A percentile compares a stretch with the other conserved stretches of the same genome.
phyloP scores from a whole-genome alignment of 2,797 vertebrate genomes.

The Helarctos malayanus region DNA sequence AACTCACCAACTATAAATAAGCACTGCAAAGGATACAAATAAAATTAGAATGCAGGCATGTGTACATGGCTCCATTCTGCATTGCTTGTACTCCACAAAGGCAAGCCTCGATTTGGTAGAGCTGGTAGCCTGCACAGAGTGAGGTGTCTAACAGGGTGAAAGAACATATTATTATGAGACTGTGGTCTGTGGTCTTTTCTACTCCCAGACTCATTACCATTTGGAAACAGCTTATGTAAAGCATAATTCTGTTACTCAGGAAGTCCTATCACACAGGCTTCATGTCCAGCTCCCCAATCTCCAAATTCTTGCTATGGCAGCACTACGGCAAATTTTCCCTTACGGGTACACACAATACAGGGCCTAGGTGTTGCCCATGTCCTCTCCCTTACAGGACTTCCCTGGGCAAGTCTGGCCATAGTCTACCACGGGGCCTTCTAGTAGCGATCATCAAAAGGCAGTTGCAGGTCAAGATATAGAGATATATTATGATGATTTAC shows the following conservation, averaged over 20 bases:
- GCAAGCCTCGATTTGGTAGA: background rate
- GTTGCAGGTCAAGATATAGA: background rate
- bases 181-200: background rate
- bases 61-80: background rate
- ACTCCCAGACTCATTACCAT: background rate
- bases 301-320: conserved; percentile 23
- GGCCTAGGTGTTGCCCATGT: background rate
- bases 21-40: background rate
- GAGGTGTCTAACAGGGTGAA: background rate
- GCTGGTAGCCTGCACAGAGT: background rate
- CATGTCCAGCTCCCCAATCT: background rate
- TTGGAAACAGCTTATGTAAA: conserved; percentile 49
- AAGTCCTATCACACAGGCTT: background rate
- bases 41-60: conserved; percentile 4
- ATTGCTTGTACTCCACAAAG: background rate
- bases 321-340: background rate
- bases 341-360: background rate
- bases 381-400: background rate
- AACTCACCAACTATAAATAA: background rate
- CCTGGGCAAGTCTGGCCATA: background rate
- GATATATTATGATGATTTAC: background rate
- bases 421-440: background rate
- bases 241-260: conserved; percentile 18
- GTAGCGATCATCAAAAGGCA: background rate
- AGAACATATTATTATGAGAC: background rate